Conservation (phyloP, 2,888 invertebrate species). For the Leptopilina myrica region DNA sequence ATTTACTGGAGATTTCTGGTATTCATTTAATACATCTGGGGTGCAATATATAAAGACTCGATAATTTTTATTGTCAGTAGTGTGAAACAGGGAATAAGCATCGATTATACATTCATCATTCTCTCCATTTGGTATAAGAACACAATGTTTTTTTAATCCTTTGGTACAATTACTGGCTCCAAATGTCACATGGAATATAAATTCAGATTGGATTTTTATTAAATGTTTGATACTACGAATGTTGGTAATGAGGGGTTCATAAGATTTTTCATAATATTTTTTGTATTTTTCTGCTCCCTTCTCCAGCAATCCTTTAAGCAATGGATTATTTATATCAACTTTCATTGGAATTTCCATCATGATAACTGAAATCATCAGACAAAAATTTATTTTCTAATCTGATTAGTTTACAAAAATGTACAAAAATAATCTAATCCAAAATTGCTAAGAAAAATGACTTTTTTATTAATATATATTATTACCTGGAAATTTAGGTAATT, state of each 20-base stretch:
- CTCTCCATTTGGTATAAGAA: background rate
- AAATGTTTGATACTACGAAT: slow-evolving; percentile 6
- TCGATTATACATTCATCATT: background rate
- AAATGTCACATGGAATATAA: slow-evolving; percentile 1
- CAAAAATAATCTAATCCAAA: too few relatives aligned
- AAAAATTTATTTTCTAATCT: too few relatives aligned
- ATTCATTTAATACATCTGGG: background rate
- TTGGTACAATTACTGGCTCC: background rate
- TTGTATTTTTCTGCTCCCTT: background rate
- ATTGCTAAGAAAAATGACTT: too few relatives aligned
- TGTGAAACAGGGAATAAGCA: background rate
- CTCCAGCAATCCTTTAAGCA: background rate
- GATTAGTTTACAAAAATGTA: too few relatives aligned
- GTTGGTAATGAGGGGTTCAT: background rate
- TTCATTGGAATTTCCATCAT: background rate
- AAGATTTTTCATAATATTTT: slow-evolving; percentile 10
- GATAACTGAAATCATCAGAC: background rate
- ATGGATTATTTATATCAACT: background rate
- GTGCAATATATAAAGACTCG: slow-evolving; percentile 2
- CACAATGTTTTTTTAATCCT: background rate
- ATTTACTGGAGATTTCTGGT: background rate
- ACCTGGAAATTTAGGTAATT: too few relatives aligned
- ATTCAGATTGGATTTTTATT: background rate
- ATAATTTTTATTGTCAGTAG: background rate
- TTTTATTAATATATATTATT: too few relatives aligned